Evolutionary conservation across 2,888 invertebrate genomes (phyloP), one percentile per base, ranked within the genome.

Genomic region (Boloria euphrosyne): DNA sequence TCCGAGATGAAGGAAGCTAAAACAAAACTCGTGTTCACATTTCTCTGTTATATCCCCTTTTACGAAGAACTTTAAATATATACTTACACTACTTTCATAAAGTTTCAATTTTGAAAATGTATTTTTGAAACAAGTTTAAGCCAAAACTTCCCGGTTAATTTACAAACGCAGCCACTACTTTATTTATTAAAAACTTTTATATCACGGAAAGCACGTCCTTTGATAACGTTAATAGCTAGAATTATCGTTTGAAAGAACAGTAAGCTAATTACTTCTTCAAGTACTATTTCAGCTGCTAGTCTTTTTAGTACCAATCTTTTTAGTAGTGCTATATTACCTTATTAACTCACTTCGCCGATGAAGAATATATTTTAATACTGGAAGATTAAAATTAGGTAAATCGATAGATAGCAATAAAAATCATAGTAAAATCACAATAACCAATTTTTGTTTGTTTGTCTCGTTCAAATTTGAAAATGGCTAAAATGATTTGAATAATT

Each of bases 11-110:
- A 65, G 57, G 67, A 43, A 65, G 52, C 67, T 71, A 54, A 69
- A 71, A 69, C 62, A 67, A 52, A 69, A 67, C 57, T 58, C 69
- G 50, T 71, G 67, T 67, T 61, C 68, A 50, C 61, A 49, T 65
- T 65, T 63, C 60, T 50, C 54, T 46, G 55, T 51, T 46, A 52
- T 49, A 44, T 57, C 52, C 66, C 58, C 52, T 50, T 61, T 44
- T 57, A 55, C 54, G 47, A 22, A 55, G 43, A 63, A 63, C 63
- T 69, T 52, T 5, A 57, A 62, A 64, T 69, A 66, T 64, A 65
- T 64, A 57, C 52, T 66, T 54, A 43, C 43, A 62, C 64, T 53
- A 62, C 47, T 58, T 62, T 65, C 61, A 62, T 66, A 31, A 66
- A 67, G 51, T 64, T 64, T 49, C 54, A 54, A 61, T 66, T 66